Conservation (phyloP, 1,140 invertebrate species). For the Agraylea sexmaculata region DNA sequence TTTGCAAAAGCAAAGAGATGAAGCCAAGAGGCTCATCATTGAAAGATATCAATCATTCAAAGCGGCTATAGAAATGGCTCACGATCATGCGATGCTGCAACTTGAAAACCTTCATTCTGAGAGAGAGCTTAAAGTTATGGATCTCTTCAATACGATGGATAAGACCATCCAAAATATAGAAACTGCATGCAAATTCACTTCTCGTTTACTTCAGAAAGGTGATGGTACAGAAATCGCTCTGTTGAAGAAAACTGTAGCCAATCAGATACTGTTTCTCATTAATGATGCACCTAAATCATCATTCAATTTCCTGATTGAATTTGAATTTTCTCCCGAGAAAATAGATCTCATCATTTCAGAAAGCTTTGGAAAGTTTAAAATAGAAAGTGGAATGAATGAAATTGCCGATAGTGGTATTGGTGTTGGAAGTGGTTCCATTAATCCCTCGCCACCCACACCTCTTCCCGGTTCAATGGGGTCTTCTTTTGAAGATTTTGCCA, state of each 20-base stretch:
- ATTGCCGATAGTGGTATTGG: conserved; percentile 13
- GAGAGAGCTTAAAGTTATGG: conserved; percentile 79
- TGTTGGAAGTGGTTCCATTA: conserved; percentile 28
- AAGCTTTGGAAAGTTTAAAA: conserved; percentile 58
- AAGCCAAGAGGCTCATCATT: conserved; percentile 71
- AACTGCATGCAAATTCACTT: conserved; percentile 72
- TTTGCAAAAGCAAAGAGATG: conserved; percentile 71
- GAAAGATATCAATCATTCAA: conserved; percentile 78
- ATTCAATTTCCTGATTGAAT: conserved; percentile 64
- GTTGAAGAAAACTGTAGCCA: conserved; percentile 61
- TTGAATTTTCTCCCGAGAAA: conserved; percentile 66
- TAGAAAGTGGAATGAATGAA: conserved; percentile 32
- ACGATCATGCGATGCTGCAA: conserved; percentile 62
- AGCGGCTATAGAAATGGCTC: conserved; percentile 64
- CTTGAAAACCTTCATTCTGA: conserved; percentile 70
- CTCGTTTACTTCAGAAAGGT: conserved; percentile 64
- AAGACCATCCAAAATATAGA: conserved; percentile 71
- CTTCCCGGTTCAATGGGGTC: conserved; percentile 59
- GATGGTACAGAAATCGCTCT: conserved; percentile 73
- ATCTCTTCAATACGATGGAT: conserved; percentile 67
- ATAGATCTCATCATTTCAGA: conserved; percentile 62
- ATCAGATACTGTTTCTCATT: conserved; percentile 64
- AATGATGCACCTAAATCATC: conserved; percentile 70
- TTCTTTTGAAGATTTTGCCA: conserved; percentile 57
- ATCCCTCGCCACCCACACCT: conserved; percentile 51